Evolutionary conservation across 2,113 vertebrate genomes (phyloP), one percentile per base, ranked within the genome.

Genomic region (Blennius ocellaris): DNA sequence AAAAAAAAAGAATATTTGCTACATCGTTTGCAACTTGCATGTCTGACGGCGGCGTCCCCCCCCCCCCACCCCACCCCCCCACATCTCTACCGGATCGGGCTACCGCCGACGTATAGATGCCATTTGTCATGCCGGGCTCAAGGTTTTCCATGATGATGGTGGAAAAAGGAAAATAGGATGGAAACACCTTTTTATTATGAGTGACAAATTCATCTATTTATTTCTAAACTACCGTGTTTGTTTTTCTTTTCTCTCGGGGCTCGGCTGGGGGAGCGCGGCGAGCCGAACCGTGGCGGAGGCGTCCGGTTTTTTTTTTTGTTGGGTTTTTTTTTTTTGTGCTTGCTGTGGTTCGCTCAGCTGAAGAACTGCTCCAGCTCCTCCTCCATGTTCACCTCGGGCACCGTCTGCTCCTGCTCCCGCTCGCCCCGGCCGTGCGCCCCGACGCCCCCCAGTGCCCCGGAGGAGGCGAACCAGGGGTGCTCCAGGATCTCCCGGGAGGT

Each of bases 371-470:
- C 96, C 93, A 97, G 94, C 89, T 97, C 97, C 89, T 97, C 96
- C 68, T 99, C 97, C 97, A 98, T 98, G 92, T 95, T 98, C 93
- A 97, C 97, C 72, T 99, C 98, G 64, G 98, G 97, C 93, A 99
- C 98, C 93, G 94, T 92, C 94, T 99, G 98, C 94, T 99, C 98
- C 76, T 94, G 95, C 83, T 93, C 96, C 39, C 97, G 91, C 78
- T 98, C 94, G 0, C 77, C 90, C 92, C 95, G 93, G 92, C 95
- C 93, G 78, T 93, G 95, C 79, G 87, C 93, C 61, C 87, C 92
- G 82, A 88, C 90, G 2, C 92, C 95, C 84, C 95, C 92, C 1
- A 78, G 67, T 1, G 94, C 89, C 85, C 95, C 94, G 86, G 96
- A 94, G 83, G 96, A 96, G 70, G 94, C 86, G 81, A 99, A 99